phyloP scores from a whole-genome alignment of 2,113 vertebrate genomes.

The Lophura nycthemera region DNA sequence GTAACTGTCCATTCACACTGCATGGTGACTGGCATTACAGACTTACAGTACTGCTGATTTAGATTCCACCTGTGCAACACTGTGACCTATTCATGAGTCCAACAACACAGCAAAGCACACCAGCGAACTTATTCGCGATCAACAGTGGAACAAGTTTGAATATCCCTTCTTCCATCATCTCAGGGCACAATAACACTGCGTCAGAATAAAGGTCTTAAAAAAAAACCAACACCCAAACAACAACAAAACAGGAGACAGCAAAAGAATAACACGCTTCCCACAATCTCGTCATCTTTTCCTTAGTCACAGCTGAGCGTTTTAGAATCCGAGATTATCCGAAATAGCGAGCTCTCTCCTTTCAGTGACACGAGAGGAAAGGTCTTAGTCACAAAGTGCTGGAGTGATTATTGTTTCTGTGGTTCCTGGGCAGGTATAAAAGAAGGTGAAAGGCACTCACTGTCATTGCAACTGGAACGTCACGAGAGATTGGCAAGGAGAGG shows the following conservation, averaged over 20 bases:
- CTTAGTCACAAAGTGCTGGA: neutral
- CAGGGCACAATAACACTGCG: neutral
- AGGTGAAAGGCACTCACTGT: neutral
- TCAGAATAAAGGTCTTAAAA: neutral
- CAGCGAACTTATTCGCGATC: neutral
- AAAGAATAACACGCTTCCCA: neutral
- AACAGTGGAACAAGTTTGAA: neutral
- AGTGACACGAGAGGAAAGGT: neutral
- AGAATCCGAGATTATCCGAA: neutral
- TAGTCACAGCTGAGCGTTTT: neutral
- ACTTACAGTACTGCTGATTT: neutral
- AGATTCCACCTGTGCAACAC: neutral
- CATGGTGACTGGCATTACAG: neutral
- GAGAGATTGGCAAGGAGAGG: neutral
- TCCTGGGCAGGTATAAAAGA: slow-evolving; percentile 62
- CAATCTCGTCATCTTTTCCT: neutral
- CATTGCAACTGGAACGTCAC: neutral
- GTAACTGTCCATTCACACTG: neutral
- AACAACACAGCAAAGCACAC: neutral
- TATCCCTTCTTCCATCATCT: neutral
- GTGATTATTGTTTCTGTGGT: slow-evolving; percentile 18
- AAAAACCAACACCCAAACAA: neutral
- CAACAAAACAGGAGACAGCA: neutral
- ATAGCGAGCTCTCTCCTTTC: neutral
- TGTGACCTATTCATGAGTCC: neutral